These are phyloP conservation scores for Paraplagusia blochii DNA, from an alignment of 2,113 vertebrate genomes.

Conservation along the genomic window DNA sequence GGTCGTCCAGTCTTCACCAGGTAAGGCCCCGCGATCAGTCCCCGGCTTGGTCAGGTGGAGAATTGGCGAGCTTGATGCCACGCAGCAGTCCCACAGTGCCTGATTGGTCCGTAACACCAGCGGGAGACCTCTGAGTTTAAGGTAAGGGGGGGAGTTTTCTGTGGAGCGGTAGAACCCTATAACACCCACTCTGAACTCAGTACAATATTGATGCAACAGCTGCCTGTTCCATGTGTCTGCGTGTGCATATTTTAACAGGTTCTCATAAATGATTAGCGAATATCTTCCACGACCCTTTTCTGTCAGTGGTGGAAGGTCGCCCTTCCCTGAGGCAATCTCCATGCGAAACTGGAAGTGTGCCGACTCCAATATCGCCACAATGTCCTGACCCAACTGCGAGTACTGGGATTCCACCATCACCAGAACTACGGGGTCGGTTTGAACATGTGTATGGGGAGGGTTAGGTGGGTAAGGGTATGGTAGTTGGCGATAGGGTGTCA, in stretches of 20 bases:
- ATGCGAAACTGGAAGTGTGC: slow-evolving; percentile 90
- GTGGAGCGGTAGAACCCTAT: slow-evolving; percentile 95
- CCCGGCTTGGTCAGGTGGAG: slow-evolving; percentile 87
- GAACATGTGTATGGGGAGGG: slow-evolving; percentile 83
- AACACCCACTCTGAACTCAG: slow-evolving; percentile 92
- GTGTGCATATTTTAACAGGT: slow-evolving; percentile 89
- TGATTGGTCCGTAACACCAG: slow-evolving; percentile 86
- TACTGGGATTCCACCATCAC: slow-evolving; percentile 97
- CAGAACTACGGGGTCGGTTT: slow-evolving; percentile 84
- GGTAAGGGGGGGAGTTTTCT: slow-evolving; percentile 84
- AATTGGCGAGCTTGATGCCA: slow-evolving; percentile 87
- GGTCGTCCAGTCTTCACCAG: slow-evolving; percentile 92
- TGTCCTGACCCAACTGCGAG: slow-evolving; percentile 95
- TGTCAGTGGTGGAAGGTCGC: slow-evolving; percentile 92
- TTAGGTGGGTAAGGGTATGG: slow-evolving; percentile 80
- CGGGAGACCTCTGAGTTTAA: slow-evolving; percentile 84
- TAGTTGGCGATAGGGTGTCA: slow-evolving; percentile 79
- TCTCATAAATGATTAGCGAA: slow-evolving; percentile 90
- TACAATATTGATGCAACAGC: slow-evolving; percentile 94
- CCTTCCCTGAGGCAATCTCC: slow-evolving; percentile 92
- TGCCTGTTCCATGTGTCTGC: slow-evolving; percentile 95
- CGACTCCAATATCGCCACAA: slow-evolving; percentile 91
- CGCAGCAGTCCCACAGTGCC: slow-evolving; percentile 84
- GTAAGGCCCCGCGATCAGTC: slow-evolving; percentile 84
- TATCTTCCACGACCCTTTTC: slow-evolving; percentile 89